Conservation (phyloP, 2,888 invertebrate genomes). For the Epinotia demarniana region DNA sequence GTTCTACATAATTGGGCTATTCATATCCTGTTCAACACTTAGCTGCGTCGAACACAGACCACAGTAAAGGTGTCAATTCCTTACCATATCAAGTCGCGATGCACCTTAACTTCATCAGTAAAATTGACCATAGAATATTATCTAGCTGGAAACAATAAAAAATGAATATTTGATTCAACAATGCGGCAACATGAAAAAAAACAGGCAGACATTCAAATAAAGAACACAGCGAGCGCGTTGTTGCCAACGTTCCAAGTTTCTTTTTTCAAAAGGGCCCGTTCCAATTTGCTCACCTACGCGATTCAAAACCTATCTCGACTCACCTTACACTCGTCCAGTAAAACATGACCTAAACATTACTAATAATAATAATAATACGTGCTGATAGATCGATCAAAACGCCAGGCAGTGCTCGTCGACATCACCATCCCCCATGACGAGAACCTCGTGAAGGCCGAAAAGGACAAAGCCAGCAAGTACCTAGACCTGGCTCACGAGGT, state of each 20-base stretch:
- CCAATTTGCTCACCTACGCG: constrained; percentile 75
- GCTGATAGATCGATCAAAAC: too few species aligned
- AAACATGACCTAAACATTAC: not conserved
- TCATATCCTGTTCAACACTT: too few species aligned
- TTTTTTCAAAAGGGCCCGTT: constrained; percentile 68
- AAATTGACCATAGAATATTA: constrained; percentile 9
- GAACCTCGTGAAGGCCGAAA: too few species aligned
- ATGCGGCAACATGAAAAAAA: constrained; percentile 58
- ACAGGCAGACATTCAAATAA: constrained; percentile 69
- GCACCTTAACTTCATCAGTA: not conserved
- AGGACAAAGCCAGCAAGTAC: too few species aligned
- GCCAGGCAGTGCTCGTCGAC: too few species aligned
- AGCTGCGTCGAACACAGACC: too few species aligned
- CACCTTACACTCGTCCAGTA: not conserved
- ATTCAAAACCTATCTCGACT: not conserved
- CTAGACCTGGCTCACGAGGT: too few species aligned
- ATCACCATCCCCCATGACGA: too few species aligned
- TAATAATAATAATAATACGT: too few species aligned
- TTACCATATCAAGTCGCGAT: not conserved
- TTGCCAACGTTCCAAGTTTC: constrained; percentile 78
- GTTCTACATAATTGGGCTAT: too few species aligned
- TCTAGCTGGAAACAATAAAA: constrained; percentile 31
- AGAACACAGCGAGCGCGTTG: constrained; percentile 77
- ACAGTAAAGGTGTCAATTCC: not conserved
- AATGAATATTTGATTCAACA: constrained; percentile 41